phyloP scores from a whole-genome alignment of 2,888 invertebrate genomes.

The Eugnorisma glareosa region DNA sequence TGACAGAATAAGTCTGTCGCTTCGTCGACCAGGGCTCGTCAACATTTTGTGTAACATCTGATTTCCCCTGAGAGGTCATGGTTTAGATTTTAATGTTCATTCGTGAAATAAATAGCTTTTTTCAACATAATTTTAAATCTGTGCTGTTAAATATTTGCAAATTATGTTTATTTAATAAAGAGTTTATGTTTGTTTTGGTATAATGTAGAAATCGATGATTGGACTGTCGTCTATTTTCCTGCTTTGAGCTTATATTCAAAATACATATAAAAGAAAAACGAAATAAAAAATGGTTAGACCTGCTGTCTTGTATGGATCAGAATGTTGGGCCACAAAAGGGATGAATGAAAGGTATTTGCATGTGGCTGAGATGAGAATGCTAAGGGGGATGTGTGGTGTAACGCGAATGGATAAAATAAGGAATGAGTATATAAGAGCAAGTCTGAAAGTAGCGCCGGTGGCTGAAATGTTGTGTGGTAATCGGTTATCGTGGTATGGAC shows the following conservation, averaged over 20 bases:
- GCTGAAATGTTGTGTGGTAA: too few relatives aligned
- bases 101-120: constrained; percentile 73
- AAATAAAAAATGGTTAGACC: too few relatives aligned
- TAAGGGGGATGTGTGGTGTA: too few relatives aligned
- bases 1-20: constrained; percentile 65
- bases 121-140: constrained; percentile 67
- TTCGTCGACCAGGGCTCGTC: constrained; percentile 64
- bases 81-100: constrained; percentile 80
- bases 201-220: background rate
- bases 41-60: constrained; percentile 76
- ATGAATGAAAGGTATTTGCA: too few relatives aligned
- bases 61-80: constrained; percentile 78
- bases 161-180: constrained; percentile 29
- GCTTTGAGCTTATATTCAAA: background rate
- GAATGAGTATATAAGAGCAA: too few relatives aligned
- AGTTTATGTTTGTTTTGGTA: constrained; percentile 15
- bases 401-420: too few relatives aligned
- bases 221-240: background rate
- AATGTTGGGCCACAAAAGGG: too few relatives aligned
- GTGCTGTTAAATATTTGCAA: constrained; percentile 26
- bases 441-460: too few relatives aligned
- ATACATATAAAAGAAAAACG: too few relatives aligned
- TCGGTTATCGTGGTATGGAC: too few relatives aligned
- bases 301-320: too few relatives aligned
- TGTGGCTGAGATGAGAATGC: too few relatives aligned